These are phyloP conservation scores for Terrapene triunguis DNA, from an alignment of 2,113 vertebrate genomes.

Conservation along the genomic window DNA sequence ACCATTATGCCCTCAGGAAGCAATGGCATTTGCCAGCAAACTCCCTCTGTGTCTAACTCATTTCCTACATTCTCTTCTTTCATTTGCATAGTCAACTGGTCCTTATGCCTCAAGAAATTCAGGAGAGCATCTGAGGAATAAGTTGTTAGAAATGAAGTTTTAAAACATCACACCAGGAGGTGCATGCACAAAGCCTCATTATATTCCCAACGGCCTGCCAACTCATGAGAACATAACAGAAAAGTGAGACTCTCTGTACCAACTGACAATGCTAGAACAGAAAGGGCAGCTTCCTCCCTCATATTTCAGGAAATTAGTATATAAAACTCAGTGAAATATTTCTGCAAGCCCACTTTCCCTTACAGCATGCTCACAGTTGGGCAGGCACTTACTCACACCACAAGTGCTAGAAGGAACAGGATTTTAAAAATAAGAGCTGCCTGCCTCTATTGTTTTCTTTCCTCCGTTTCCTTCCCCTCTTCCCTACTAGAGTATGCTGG, in stretches of 20 bases:
- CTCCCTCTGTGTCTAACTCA: conserved; percentile 76
- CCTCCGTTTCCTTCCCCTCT: conserved; percentile 30
- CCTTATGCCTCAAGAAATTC: conserved; percentile 74
- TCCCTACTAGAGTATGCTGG: conserved; percentile 37
- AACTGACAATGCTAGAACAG: conserved; percentile 60
- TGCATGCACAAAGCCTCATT: conserved; percentile 66
- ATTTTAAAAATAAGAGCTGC: conserved; percentile 1
- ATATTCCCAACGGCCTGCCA: conserved; percentile 72
- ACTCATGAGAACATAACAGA: conserved; percentile 64
- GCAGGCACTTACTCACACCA: neutral
- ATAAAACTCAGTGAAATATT: neutral
- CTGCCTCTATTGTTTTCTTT: conserved; percentile 52
- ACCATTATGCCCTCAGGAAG: conserved; percentile 78
- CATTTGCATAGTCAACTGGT: conserved; percentile 79
- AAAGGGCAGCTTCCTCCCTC: conserved; percentile 28
- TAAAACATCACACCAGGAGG: conserved; percentile 72
- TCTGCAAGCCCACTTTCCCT: neutral
- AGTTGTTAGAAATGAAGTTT: conserved; percentile 72
- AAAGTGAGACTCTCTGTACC: conserved; percentile 48
- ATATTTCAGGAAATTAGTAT: conserved; percentile 7
- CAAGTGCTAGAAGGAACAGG: neutral
- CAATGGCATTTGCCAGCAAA: conserved; percentile 73
- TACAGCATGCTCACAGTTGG: neutral
- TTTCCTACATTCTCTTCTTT: conserved; percentile 72
- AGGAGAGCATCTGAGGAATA: conserved; percentile 72